Evolutionary conservation across 1,140 invertebrate species (phyloP), one percentile per base, ranked within the genome.

Genomic region (Micrasema longulum): DNA sequence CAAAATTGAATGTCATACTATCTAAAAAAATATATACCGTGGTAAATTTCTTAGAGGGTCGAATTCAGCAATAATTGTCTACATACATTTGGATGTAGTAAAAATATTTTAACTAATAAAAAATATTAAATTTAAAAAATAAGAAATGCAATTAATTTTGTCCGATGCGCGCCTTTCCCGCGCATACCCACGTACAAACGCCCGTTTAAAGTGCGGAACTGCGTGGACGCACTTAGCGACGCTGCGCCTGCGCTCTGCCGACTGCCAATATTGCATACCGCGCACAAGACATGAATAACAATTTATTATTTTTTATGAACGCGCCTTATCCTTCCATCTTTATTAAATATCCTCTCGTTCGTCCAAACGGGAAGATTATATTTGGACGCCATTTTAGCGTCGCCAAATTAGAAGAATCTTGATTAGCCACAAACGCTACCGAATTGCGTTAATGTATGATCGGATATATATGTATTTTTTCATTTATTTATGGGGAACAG

Each of bases 221-320:
- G 23, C 11, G 52, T 2, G 16, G 11, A 35, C 52, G 52, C 52
- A 31, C 52, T n/a, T 55, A 55, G 52, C 52, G 16, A 55, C 52
- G 23, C 35, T 31, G 26, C 26, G 26, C 26, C 26, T 31, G 26
- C 36, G 18, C 36, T 14, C 35, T 6, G 22, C 14, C 10, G 12
- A 31, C 41, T 23, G 16, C 12, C 23, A 41, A 43, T 31, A 31
- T n/a, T 62, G 3, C 31, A 38, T 35, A 62, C 57, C 36, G 20
- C 16, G 36, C 57, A 26, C 57, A 62, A 41, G 57, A 20, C 18
- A 11, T 62, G 57, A 62, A 62, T 62, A 62, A 45, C 23, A 62
- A 62, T 62, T n/a, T n/a, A 20, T 22, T 18, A 62, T 20, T 9
- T 23, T n/a, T 43, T 62, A 23, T 43, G 20, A 55, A 26, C 22